Base-by-base conservation (phyloP, 2,888 invertebrate genomes). In the Drosophila bunnanda region DNA sequence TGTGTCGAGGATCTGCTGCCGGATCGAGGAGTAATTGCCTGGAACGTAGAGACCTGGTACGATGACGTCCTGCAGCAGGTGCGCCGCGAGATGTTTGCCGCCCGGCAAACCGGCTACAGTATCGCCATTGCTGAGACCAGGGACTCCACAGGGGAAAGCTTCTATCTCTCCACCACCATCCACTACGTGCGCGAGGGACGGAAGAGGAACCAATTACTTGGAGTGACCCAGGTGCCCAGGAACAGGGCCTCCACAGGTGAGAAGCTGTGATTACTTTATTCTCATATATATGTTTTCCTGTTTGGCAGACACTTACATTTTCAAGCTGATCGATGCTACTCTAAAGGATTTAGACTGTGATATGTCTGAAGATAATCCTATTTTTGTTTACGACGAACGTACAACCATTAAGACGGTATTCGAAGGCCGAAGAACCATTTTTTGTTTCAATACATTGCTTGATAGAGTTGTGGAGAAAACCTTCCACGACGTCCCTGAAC, bases 371-470 rank as follows among this genome's bases (percentile, higher is more conserved):
- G 56, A 57, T 32, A 22, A 57, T 8, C 56, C 56, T 6, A 34
- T 57, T 48, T 56, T 57, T n/a, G 56, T 57, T 6, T 48, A 57
- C 32, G 56, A 55, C 13, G 41, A 55, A 20, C 28, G 32, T 9
- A 22, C 56, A 0, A 13, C n/a, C 32, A n/a, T 48, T 4, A 48
- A 25, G 50, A 4, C 50, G 12, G 13, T 48, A 13, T 57, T 48
- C 7, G 56, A 57, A 13, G 50, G 32, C 2, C 13, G 22, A 1
- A 22, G 4, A 48, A 48, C 32, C 9, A 22, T 57, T 22, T 32
- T 25, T 32, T 57, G 56, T 22, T 22, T 57, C 22, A 48, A 32
- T n/a, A 22, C 56, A n/a, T 10, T 57, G n/a, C 22, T 57, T 22
- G 32, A 57, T 4, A 22, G 56, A 32, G 56, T 57, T 32, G 32